A percentile compares a stretch with the other conserved stretches of the same genome.
Conservation (phyloP, 1,140 invertebrate genomes). For the Pentalonia nigronervosa region DNA sequence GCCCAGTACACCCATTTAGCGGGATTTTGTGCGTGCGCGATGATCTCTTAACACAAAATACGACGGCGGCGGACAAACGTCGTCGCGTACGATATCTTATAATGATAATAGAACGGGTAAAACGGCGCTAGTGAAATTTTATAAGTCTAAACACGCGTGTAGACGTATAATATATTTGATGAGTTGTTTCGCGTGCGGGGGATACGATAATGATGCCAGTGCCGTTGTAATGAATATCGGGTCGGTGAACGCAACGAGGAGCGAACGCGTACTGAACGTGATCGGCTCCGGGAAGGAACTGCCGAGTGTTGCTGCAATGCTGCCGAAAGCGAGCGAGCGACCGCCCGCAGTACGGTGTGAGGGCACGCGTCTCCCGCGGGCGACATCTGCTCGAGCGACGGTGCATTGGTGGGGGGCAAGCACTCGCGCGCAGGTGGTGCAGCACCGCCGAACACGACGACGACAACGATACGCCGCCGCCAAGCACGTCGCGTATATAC, state of each 20-base stretch:
- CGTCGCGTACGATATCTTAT: not conserved
- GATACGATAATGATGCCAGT: not conserved
- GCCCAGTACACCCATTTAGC: conserved; percentile 53
- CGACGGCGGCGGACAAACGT: not conserved
- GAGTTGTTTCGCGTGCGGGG: not conserved
- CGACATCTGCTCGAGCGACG: conserved; percentile 42
- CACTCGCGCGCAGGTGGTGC: not conserved
- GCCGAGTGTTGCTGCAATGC: not conserved
- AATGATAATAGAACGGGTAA: not conserved
- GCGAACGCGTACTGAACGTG: conserved; percentile 16
- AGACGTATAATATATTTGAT: not conserved
- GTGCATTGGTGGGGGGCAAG: not conserved
- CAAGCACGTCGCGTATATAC: not conserved
- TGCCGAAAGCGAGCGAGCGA: not conserved
- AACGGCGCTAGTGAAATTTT: not conserved
- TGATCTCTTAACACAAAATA: not conserved
- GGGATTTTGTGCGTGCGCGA: not conserved
- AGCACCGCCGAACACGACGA: not conserved
- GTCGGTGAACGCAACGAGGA: not conserved
- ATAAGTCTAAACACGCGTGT: not conserved
- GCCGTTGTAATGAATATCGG: not conserved
- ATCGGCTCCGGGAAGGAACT: conserved; percentile 51
- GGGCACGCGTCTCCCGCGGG: conserved; percentile 52
- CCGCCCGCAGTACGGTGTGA: conserved; percentile 32
- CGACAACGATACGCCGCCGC: not conserved